Conservation (phyloP, 2,113 vertebrate genomes). For the Eidolon helvum region DNA sequence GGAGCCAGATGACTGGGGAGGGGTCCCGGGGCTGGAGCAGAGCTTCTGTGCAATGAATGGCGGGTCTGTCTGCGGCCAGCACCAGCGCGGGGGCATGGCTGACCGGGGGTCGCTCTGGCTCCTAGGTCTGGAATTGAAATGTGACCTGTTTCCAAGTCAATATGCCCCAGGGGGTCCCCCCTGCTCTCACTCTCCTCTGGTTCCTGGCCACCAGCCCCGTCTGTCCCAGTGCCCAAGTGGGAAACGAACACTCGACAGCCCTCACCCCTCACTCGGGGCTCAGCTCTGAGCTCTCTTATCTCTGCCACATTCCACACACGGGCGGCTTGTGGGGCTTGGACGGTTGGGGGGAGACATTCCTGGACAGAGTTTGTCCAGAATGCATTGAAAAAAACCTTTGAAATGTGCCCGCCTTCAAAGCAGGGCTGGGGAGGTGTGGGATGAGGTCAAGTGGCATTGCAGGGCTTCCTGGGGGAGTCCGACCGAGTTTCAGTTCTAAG, state of each 20-base stretch:
- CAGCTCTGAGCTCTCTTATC: not conserved
- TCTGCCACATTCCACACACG: not conserved
- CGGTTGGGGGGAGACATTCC: not conserved
- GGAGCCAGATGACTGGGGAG: not conserved
- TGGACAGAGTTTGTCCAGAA: not conserved
- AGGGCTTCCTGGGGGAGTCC: not conserved
- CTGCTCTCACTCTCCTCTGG: not conserved
- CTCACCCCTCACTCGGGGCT: too few species aligned
- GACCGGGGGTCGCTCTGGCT: not conserved
- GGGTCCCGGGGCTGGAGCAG: not conserved
- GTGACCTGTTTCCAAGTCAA: conserved; percentile 2
- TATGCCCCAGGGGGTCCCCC: not conserved
- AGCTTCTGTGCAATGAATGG: not conserved
- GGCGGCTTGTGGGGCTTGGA: not conserved
- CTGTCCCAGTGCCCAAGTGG: not conserved
- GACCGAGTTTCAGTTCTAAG: not conserved
- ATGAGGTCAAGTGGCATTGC: not conserved
- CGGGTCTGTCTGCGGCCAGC: not conserved
- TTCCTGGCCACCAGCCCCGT: not conserved
- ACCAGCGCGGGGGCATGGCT: not conserved
- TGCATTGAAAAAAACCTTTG: not conserved
- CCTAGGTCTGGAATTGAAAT: not conserved
- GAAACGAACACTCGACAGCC: not conserved
- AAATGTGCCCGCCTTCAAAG: not conserved
- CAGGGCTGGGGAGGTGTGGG: not conserved